These are phyloP conservation scores for Drosophila cognata DNA, from an alignment of 2,888 invertebrate genomes.

Conservation along the genomic window DNA sequence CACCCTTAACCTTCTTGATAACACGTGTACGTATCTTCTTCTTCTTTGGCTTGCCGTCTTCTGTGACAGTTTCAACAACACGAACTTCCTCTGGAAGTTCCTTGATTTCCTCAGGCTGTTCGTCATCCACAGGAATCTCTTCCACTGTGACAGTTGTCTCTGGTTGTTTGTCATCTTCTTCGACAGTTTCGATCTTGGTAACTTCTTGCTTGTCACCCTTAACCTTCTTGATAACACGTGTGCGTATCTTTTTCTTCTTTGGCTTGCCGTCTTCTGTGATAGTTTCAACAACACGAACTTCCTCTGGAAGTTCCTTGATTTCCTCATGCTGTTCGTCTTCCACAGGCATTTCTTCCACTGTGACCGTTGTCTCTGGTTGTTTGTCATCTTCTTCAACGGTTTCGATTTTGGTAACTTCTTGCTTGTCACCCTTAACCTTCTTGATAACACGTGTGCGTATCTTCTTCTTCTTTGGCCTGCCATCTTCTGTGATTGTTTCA, in stretches of 20 bases:
- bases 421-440: constrained; percentile 31
- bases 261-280: constrained; percentile 27
- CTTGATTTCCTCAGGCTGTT: constrained; percentile 15
- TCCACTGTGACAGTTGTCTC: constrained; percentile 28
- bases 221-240: constrained; percentile 34
- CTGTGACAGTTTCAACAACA: constrained; percentile 24
- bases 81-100: constrained; percentile 36
- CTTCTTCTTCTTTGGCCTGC: constrained; percentile 25
- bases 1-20: constrained; percentile 39
- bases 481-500: constrained; percentile 27
- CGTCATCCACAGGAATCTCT: constrained; percentile 20
- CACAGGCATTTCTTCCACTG: constrained; percentile 17
- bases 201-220: constrained; percentile 37
- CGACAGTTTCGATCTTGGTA: constrained; percentile 37
- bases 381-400: constrained; percentile 37
- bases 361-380: constrained; percentile 27
- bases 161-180: constrained; percentile 30
- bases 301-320: constrained; percentile 25
- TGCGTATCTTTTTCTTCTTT: constrained; percentile 33
- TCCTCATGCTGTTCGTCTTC: constrained; percentile 20
- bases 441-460: constrained; percentile 34
- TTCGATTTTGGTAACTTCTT: constrained; percentile 37
- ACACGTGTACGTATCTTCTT: constrained; percentile 39
- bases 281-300: constrained; percentile 17
- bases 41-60: constrained; percentile 33